Base-by-base conservation (phyloP, 2,113 vertebrate species). In the Oenanthe oenanthe region DNA sequence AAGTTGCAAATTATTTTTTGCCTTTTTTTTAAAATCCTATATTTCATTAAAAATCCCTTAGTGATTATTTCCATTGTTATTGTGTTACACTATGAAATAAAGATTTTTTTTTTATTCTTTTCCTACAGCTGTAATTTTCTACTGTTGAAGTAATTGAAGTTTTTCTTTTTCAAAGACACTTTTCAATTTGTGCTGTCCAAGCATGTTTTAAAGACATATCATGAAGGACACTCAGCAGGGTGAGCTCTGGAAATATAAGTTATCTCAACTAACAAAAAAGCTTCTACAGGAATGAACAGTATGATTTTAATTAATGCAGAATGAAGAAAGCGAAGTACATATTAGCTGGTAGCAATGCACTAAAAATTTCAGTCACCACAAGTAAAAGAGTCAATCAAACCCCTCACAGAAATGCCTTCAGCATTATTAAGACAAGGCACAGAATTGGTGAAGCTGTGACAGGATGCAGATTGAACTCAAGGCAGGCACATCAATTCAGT, bases 231-330 rank as follows among this genome's bases (percentile, higher is more conserved):
- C 61, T 63, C 95, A 87, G 91, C 54, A 94, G 88, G 94, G 88
- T 79, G 53, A 10, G 7, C 73, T 92, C 51, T 82, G 63, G 75
- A 95, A 96, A 97, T 93, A 77, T 13, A 96, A 89, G 63, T 29
- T 92, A 73, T 82, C 61, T 60, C 3, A 53, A 77, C 79, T 93
- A 77, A 81, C 43, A 80, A 87, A 92, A 97, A 92, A 62, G 43
- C 87, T 96, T 94, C 81, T 66, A 61, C 26, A 20, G 63, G 81
- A 97, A 79, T 61, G 93, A 88, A 74, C 3, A n/a, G 85, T 75
- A 81, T 67, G 67, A 89, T 95, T 97, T 97, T 97, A 97, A 97
- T 97, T 96, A 96, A 95, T 93, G 47, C 40, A 76, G 63, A 95
- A 94, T 28, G 84, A 81, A 95, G 51, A 93, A 97, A 94, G 58